Percentiles rank a stretch among this genome's conserved stretches.
These are phyloP conservation scores for Limonius californicus DNA, from an alignment of 1,140 invertebrate species.

Conservation along the genomic window DNA sequence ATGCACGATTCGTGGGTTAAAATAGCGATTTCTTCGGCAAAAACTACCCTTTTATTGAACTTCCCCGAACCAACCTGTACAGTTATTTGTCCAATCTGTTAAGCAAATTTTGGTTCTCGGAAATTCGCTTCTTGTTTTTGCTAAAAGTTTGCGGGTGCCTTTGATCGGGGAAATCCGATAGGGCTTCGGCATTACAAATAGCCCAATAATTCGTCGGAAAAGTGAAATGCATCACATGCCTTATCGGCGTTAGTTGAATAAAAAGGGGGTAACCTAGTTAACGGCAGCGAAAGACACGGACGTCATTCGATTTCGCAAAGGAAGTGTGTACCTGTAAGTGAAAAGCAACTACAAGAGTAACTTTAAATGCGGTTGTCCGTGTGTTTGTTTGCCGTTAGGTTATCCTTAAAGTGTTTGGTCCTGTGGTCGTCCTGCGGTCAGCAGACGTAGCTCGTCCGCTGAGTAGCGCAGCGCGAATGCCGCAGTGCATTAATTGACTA, in stretches of 20 bases:
- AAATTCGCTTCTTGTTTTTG: neutral
- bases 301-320: too few relatives aligned
- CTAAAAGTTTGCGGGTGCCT: neutral
- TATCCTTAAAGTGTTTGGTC: slow-evolving; percentile 8
- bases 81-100: neutral
- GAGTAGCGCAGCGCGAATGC: neutral
- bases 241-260: neutral
- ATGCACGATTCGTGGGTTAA: neutral
- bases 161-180: neutral
- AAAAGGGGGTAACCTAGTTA: neutral
- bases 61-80: neutral
- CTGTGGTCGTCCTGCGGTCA: neutral
- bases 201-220: too few relatives aligned
- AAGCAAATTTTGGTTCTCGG: neutral
- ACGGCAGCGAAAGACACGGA: neutral
- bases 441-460: neutral
- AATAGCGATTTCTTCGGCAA: neutral
- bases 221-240: neutral
- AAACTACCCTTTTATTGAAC: neutral
- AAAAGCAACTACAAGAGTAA: neutral
- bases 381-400: slow-evolving; percentile 10
- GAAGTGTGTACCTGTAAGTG: neutral
- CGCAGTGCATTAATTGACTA: slow-evolving; percentile 25
- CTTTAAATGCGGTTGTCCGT: slow-evolving; percentile 7
- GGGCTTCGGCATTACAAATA: neutral